Conservation (phyloP, 2,888 invertebrate species). For the Nemapogon koenigi region DNA sequence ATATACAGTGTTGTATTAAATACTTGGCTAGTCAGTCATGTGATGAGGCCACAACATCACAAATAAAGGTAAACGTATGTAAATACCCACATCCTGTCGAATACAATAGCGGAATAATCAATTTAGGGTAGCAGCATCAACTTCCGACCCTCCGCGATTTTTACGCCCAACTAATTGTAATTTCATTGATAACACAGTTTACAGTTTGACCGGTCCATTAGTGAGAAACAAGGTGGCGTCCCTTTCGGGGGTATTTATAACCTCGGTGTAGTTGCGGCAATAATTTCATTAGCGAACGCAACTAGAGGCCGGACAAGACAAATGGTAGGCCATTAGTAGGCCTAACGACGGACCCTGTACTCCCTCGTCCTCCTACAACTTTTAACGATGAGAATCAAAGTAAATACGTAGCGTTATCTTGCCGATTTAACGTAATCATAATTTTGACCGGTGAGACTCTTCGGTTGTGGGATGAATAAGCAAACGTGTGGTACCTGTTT, state of each 20-base stretch:
- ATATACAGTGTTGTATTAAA: no score
- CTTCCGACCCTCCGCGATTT: conserved; percentile 52
- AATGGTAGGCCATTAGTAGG: conserved; percentile 63
- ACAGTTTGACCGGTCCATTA: conserved; percentile 66
- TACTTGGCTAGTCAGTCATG: no score
- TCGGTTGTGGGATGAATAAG: not conserved
- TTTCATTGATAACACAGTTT: conserved; percentile 65
- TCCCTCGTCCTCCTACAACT: conserved; percentile 47
- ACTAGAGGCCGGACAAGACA: conserved; percentile 65
- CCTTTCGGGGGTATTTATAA: conserved; percentile 42
- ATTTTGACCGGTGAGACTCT: conserved; percentile 26
- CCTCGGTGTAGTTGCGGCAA: conserved; percentile 64
- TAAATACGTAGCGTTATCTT: conserved; percentile 62
- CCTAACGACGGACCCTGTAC: conserved; percentile 39
- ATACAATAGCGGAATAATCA: conserved; percentile 21
- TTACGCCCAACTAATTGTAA: conserved; percentile 60
- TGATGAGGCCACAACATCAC: no score
- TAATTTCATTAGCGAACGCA: conserved; percentile 65
- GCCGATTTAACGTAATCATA: conserved; percentile 59
- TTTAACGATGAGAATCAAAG: conserved; percentile 66
- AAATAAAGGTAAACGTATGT: no score
- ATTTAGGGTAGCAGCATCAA: conserved; percentile 31
- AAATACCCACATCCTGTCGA: conserved; percentile 28
- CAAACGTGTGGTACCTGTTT: no score
- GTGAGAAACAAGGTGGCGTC: conserved; percentile 59